Conservation (phyloP, 2,797 vertebrate species). For the Crax fasciolata region DNA sequence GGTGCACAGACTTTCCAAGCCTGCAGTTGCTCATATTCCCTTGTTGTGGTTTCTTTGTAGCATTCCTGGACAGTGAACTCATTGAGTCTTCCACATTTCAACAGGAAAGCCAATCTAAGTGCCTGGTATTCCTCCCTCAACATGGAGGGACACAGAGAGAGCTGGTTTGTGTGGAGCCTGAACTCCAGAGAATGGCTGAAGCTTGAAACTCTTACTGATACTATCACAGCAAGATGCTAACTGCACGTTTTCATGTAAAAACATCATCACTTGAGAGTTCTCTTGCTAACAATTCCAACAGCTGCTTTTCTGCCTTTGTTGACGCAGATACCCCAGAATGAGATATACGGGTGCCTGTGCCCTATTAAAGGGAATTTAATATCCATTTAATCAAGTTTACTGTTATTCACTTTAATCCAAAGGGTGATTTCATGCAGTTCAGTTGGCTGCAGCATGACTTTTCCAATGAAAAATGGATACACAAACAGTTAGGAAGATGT, state of each 20-base stretch:
- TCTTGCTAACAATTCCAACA: conserved; percentile 31
- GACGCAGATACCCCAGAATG: background rate
- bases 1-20: background rate
- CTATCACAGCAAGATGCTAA: background rate
- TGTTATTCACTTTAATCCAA: conserved; percentile 48
- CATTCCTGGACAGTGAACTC: conserved; percentile 16
- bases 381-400: conserved; percentile 47
- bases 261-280: conserved; percentile 19
- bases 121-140: background rate
- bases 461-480: background rate
- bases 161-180: background rate
- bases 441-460: conserved; percentile 12
- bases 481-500: background rate
- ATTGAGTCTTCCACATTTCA: conserved; percentile 2
- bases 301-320: conserved; percentile 54
- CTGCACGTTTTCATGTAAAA: conserved; percentile 26
- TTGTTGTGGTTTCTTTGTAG: conserved; percentile 31
- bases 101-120: background rate
- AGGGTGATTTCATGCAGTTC: conserved; percentile 46
- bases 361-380: conserved; percentile 51
- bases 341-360: background rate
- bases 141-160: background rate
- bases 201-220: background rate
- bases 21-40: background rate
- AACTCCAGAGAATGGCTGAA: background rate